Base-by-base conservation (phyloP, 1,140 invertebrate genomes). In the Heliconius eleuchia region DNA sequence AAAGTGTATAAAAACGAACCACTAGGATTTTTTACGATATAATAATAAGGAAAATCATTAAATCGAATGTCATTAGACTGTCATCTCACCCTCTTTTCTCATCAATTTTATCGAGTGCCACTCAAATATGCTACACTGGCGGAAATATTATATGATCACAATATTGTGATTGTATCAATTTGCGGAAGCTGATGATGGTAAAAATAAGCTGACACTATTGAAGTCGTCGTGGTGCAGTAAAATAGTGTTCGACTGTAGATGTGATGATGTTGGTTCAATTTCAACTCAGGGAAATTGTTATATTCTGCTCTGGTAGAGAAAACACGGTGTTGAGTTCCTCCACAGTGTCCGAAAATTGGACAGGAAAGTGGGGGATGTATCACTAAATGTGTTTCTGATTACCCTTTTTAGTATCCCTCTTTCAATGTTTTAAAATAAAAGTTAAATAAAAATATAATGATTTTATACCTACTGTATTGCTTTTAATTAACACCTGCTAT, bases 101-200 rank as follows among this genome's bases (percentile, higher is more conserved):
- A 57, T 57, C 23, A 23, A 57, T 57, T 23, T 57, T 23, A 8
- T 57, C 8, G 19, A 57, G 55, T n/a, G 55, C 55, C 55, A 57
- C 19, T 57, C 55, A 57, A 57, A 57, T 23, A 57, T 57, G 55
- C 55, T 57, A 23, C n/a, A 23, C 2, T 57, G n/a, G 55, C 55
- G 55, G 55, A 57, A 57, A n/a, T 57, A 57, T 57, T 55, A 55
- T n/a, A 57, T n/a, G 18, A 57, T 57, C 55, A 19, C 55, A 57
- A 57, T 57, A 7, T 23, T 6, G n/a, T 19, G 55, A n/a, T 57
- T 0, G 55, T 57, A 57, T 7, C 55, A 57, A 57, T 57, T 57
- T 23, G 55, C 1, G 23, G 18, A 57, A n/a, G 55, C 55, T 57
- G 42, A 42, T 42, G 42, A 42, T 42, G 42, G 39, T 42, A 11